Evolutionary conservation across 2,888 invertebrate species (phyloP).

Genomic region (Anticlea derivata): DNA sequence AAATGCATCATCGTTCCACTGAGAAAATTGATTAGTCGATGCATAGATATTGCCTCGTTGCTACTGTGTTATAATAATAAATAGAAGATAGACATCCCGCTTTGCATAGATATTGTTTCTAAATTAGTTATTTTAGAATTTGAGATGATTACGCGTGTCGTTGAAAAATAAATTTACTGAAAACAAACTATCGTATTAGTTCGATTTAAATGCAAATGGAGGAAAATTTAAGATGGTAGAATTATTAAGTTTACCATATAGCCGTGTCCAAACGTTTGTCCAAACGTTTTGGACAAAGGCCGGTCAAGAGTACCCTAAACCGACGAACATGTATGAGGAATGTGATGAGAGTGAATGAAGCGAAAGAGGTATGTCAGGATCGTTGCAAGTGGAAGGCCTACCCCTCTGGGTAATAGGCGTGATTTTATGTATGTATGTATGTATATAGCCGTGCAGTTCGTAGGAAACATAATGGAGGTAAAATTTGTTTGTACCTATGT

Average conservation of each 20-base stretch:
- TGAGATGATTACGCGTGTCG: slow-evolving; percentile 9
- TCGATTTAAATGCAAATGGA: slow-evolving; percentile 4
- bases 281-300: too few species aligned
- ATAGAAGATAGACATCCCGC: slow-evolving; percentile 38
- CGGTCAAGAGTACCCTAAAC: too few species aligned
- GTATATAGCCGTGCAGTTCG: too few species aligned
- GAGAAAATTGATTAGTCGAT: slow-evolving; percentile 50
- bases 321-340: too few species aligned
- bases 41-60: slow-evolving; percentile 46
- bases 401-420: too few species aligned
- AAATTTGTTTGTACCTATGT: too few species aligned
- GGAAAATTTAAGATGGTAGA: background rate
- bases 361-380: too few species aligned
- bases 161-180: slow-evolving; percentile 9
- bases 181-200: slow-evolving; percentile 1
- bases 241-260: background rate
- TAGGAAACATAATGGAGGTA: too few species aligned
- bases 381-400: too few species aligned
- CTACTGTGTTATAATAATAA: slow-evolving; percentile 45
- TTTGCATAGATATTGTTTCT: slow-evolving; percentile 45
- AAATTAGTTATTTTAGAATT: slow-evolving; percentile 24
- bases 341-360: too few species aligned
- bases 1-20: slow-evolving; percentile 50
- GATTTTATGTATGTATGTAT: too few species aligned
- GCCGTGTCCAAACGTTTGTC: too few species aligned